Base-by-base conservation (phyloP, 2,113 vertebrate species). In the Esox niger region DNA sequence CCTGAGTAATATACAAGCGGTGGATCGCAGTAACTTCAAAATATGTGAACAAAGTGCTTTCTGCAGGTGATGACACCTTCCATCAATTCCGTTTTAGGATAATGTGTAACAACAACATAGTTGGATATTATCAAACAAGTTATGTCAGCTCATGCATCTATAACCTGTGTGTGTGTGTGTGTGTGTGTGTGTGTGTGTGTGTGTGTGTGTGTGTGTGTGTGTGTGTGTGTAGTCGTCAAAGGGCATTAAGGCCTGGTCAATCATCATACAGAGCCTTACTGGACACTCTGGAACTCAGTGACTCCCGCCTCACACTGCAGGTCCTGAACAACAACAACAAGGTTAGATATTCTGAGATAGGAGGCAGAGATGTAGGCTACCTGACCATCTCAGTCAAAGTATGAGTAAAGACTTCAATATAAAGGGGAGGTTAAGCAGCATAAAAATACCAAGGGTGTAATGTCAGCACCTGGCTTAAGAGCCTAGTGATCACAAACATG, bases 11-110 rank as follows among this genome's bases (percentile, higher is more conserved):
- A 62, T 73, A 4, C 60, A 84, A 11, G 91, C 91, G 33, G 93
- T 94, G 75, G 93, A 94, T 72, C 87, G 87, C 57, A 91, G 91
- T 78, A 94, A 94, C 82, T 94, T 94, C 76, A 94, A 94, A 85
- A 94, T 91, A 20, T 94, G 93, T 32, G 90, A 91, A 0, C 91
- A 93, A 69, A 94, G 93, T 61, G 79, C 89, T 2, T 94, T 94
- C 70, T 94, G 93, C 92, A 92, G 89, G 93, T 94, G 79, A 80
- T 57, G 25, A 9, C 26, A 13, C 26, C 55, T 23, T 55, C 9
- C 25, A 25, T 57, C 55, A 43, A 43, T 17, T 43, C 15, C 13
- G 3, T 43, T 43, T 10, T 43, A 52, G 47, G 21, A 52, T 8
- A 52, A n/a, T 23, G 47, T 52, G 47, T n/a, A 52, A 52, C 47